A percentile compares a stretch with the other conserved stretches of the same genome.
phyloP scores from a whole-genome alignment of 2,797 vertebrate genomes.

The Acanthurus leucopareius region DNA sequence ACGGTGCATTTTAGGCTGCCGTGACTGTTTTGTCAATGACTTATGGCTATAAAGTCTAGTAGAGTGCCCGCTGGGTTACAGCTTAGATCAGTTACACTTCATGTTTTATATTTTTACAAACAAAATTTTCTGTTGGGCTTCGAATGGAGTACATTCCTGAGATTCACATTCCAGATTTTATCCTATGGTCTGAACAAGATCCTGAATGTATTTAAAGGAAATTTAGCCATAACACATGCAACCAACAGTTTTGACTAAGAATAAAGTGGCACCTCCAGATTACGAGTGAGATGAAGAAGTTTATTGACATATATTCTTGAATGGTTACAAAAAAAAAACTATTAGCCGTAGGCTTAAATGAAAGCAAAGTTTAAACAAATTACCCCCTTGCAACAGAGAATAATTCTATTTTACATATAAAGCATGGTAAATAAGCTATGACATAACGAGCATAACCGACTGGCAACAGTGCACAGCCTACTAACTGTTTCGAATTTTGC shows the following conservation, averaged over 20 bases:
- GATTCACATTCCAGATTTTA: background rate
- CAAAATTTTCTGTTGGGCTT: background rate
- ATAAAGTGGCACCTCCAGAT: background rate
- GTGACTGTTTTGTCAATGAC: constrained; percentile 24
- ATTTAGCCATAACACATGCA: background rate
- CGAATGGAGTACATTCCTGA: background rate
- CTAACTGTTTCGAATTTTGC: too few relatives aligned
- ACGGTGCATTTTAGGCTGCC: constrained; percentile 13
- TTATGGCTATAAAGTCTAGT: constrained; percentile 1
- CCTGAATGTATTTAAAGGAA: background rate
- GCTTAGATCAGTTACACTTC: constrained; percentile 10
- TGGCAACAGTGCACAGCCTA: too few relatives aligned
- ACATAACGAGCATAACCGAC: too few relatives aligned
- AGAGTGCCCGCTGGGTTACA: constrained; percentile 26
- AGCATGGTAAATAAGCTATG: too few relatives aligned
- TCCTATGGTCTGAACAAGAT: background rate
- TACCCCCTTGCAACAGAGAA: background rate
- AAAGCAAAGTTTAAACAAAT: background rate
- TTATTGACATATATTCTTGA: background rate
- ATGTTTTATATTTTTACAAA: constrained; percentile 6
- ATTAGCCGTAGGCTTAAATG: background rate
- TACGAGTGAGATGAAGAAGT: background rate
- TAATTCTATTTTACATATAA: too few relatives aligned
- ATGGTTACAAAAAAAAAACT: background rate
- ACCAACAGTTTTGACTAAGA: background rate